Evolutionary conservation across 2,888 invertebrate genomes (phyloP), one percentile per base, ranked within the genome.

Genomic region (Lamellibrachia satsuma): DNA sequence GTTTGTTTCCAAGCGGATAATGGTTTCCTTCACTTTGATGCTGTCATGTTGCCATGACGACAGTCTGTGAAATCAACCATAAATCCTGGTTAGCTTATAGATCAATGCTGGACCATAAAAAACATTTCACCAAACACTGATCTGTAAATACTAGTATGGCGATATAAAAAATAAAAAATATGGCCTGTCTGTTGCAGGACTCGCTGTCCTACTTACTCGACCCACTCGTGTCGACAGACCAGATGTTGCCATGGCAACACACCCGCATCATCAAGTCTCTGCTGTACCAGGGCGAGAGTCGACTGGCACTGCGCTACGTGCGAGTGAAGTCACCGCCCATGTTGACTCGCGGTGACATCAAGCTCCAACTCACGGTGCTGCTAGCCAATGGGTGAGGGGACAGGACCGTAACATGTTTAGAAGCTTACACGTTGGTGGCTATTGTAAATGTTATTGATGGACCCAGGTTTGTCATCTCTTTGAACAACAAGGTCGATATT

Each of bases 241-340:
- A 97, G 52, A 97, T 98, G 27, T 97, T 97, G 52, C 97, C 97
- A 11, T 98, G 98, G 98, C 98, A 98, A 95, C 98, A 98, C 96
- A 97, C 97, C 93, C 97, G 97, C 0, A 97, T 98, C 0, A 96
- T 98, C 7, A 97, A 97, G 7, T 97, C 98, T 0, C 96, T 97
- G 4, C 96, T 98, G 7, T 97, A 97, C 0, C 98, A 98, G 95
- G 97, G 97, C 94, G 97, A 98, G 94, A 97, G 97, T 0, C 97
- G 97, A 95, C 97, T 98, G 15, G 98, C 98, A 0, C 96, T 98
- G 39, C 97, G 97, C 51, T 98, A 98, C 96, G 95, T 98, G 27
- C 97, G 97, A 95, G 97, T 97, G 0, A 96, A 97, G 92, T 97
- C 97, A 96, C 97, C 96, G 93, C 97, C 97, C 0, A 96, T 97